These are phyloP conservation scores for Panthera uncia DNA, from an alignment of 2,113 vertebrate genomes.

Conservation along the genomic window DNA sequence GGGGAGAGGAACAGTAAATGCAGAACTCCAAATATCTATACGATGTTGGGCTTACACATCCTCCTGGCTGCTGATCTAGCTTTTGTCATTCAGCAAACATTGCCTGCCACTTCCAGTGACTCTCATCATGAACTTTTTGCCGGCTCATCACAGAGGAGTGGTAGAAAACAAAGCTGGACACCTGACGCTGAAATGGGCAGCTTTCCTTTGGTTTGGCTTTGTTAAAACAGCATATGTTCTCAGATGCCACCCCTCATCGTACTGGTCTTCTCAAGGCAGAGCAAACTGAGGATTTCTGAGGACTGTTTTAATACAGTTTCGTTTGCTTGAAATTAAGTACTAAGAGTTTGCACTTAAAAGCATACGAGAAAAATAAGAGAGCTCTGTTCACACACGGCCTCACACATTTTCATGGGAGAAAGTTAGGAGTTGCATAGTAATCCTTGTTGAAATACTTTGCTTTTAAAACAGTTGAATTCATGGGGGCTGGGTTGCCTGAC, in stretches of 20 bases:
- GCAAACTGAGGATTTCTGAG: neutral
- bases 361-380: neutral
- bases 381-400: neutral
- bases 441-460: neutral
- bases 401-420: neutral
- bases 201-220: conserved; percentile 61
- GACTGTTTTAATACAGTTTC: conserved; percentile 40
- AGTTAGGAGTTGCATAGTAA: neutral
- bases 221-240: conserved; percentile 49
- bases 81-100: neutral
- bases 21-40: neutral
- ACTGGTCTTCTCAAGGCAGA: conserved; percentile 2
- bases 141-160: conserved; percentile 73
- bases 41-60: neutral
- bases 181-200: neutral
- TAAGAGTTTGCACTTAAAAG: conserved; percentile 8
- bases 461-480: neutral
- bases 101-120: conserved; percentile 10
- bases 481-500: neutral
- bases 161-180: conserved; percentile 47
- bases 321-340: conserved; percentile 53
- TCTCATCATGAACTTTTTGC: neutral
- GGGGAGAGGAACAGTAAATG: neutral
- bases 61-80: conserved; percentile 28
- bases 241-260: neutral